Evolutionary conservation across 1,140 invertebrate species (phyloP).

Genomic region (Bacillus rossius): DNA sequence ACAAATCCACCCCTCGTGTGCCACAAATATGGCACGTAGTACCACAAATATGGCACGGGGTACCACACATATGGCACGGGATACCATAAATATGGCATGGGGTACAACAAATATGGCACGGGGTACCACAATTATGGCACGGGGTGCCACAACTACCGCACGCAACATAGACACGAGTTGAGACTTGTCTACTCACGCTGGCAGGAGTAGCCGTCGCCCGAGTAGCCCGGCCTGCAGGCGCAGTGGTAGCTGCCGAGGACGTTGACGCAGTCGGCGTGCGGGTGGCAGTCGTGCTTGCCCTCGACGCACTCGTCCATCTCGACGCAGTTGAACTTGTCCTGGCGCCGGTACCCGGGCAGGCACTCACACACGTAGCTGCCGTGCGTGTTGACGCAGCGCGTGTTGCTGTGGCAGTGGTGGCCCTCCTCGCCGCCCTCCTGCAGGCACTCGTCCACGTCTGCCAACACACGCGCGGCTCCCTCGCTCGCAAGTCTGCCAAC

Average conservation of each 20-base stretch:
- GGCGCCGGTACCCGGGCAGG: conserved; percentile 66
- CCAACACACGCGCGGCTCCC: too few species aligned
- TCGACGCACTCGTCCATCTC: conserved; percentile 74
- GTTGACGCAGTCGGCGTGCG: conserved; percentile 77
- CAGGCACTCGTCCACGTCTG: conserved; percentile 79
- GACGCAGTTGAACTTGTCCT: conserved; percentile 73
- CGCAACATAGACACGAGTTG: too few species aligned
- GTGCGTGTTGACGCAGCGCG: conserved; percentile 66
- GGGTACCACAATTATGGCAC: too few species aligned
- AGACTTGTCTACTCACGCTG: conserved; percentile 62
- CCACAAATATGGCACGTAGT: too few species aligned
- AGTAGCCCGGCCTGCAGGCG: conserved; percentile 72
- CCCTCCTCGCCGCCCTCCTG: conserved; percentile 64
- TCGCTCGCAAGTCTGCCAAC: too few species aligned
- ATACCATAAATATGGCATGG: too few species aligned
- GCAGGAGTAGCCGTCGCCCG: conserved; percentile 76
- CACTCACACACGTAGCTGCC: conserved; percentile 80
- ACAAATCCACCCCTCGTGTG: too few species aligned
- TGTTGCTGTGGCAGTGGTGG: conserved; percentile 72
- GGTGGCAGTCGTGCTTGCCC: conserved; percentile 64
- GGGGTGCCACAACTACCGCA: too few species aligned
- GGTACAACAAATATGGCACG: too few species aligned
- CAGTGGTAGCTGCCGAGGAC: conserved; percentile 81
- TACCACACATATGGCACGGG: too few species aligned
- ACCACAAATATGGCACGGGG: too few species aligned